Evolutionary conservation across 64 coral and sea anemone genomes (phyloP).

Genomic region (Dendrophyllia cribrosa): DNA sequence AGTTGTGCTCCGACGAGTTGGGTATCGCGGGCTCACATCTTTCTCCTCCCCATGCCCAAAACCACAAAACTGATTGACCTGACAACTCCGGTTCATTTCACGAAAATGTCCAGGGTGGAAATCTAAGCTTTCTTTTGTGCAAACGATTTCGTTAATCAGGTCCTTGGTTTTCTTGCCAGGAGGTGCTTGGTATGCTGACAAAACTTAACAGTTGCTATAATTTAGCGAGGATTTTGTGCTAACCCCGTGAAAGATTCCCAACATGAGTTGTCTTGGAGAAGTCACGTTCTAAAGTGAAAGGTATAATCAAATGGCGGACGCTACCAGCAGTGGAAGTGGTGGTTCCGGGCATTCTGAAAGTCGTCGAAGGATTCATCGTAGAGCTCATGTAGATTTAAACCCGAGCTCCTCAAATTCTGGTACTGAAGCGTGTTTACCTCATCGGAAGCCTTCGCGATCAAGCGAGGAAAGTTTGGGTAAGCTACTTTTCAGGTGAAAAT

Average conservation of each 20-base stretch:
- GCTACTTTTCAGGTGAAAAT: background rate
- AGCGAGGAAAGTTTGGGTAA: background rate
- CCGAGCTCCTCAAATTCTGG: background rate
- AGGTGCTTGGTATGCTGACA: conserved; percentile 14
- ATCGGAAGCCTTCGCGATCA: background rate
- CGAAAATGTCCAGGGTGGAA: too few species aligned
- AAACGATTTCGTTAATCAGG: background rate
- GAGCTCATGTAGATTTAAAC: background rate
- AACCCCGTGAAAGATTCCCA: background rate
- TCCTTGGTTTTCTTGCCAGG: background rate
- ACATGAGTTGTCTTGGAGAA: background rate
- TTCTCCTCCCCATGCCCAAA: background rate
- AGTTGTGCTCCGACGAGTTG: background rate
- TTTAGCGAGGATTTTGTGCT: background rate
- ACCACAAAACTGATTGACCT: too few species aligned
- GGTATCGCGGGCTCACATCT: background rate
- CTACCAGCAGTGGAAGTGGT: conserved; percentile 26
- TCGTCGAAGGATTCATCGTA: background rate
- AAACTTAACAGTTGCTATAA: conserved; percentile 9
- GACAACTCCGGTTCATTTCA: too few species aligned
- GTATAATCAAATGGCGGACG: background rate
- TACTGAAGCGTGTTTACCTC: background rate
- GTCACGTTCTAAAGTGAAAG: conserved; percentile 11
- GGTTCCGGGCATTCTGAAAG: background rate
- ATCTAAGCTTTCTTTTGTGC: too few species aligned